Conservation (phyloP, 2,113 vertebrate species). For the Lutjanus erythropterus region DNA sequence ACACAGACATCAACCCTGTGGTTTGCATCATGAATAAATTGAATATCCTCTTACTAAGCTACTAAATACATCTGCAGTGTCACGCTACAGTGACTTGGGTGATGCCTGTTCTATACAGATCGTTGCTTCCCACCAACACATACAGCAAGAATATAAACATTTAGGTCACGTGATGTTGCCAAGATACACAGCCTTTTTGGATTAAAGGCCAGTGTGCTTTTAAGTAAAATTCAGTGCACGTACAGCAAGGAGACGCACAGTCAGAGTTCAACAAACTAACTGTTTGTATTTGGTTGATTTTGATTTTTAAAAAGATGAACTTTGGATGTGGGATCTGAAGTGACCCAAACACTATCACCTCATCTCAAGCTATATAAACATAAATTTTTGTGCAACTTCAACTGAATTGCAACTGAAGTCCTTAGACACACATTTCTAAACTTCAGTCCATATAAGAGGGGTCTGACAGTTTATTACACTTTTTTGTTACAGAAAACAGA, state of each 20-base stretch:
- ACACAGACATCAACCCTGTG: slow-evolving; percentile 58
- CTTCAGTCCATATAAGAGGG: neutral
- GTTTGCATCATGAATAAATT: slow-evolving; percentile 82
- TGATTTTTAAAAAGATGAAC: neutral
- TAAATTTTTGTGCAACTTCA: neutral
- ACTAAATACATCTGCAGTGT: slow-evolving; percentile 72
- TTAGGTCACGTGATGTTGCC: slow-evolving; percentile 20
- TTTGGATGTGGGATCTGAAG: neutral
- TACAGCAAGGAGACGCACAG: neutral
- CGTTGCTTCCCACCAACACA: slow-evolving; percentile 37
- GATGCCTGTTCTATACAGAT: slow-evolving; percentile 50
- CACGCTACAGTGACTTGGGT: slow-evolving; percentile 49
- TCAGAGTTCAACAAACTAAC: neutral
- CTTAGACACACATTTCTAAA: neutral
- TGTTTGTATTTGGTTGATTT: neutral
- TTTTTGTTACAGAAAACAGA: neutral
- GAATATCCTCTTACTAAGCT: slow-evolving; percentile 76
- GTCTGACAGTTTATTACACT: neutral
- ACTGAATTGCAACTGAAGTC: neutral
- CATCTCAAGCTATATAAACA: neutral
- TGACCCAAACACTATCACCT: neutral
- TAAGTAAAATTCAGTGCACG: slow-evolving; percentile 1
- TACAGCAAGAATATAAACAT: slow-evolving; percentile 53
- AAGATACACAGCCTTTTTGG: slow-evolving; percentile 25
- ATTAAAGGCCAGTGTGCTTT: neutral